These are phyloP conservation scores for Zonitis immaculata DNA, from an alignment of 2,888 invertebrate genomes.

Conservation along the genomic window DNA sequence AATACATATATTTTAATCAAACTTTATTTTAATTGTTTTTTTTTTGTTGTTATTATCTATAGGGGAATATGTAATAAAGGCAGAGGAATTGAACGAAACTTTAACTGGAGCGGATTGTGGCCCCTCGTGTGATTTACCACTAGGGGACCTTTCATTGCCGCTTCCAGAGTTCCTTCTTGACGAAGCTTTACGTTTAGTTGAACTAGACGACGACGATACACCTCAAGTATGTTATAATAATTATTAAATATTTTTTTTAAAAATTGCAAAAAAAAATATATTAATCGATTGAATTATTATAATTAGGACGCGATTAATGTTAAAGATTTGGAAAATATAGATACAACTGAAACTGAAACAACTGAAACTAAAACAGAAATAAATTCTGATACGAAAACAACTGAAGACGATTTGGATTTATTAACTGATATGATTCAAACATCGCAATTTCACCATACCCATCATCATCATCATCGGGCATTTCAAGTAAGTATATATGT, in stretches of 20 bases:
- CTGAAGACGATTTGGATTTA: constrained; percentile 51
- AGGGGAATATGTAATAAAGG: constrained; percentile 61
- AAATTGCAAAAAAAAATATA: no score
- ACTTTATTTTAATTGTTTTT: not conserved
- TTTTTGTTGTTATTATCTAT: constrained; percentile 28
- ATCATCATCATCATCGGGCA: constrained; percentile 61
- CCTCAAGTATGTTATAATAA: constrained; percentile 45
- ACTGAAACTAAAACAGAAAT: constrained; percentile 31
- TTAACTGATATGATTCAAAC: constrained; percentile 61
- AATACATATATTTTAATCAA: not conserved
- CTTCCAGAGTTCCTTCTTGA: constrained; percentile 63
- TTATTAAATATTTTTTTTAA: no score
- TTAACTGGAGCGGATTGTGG: constrained; percentile 39
- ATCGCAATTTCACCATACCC: constrained; percentile 58
- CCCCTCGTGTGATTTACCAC: constrained; percentile 54
- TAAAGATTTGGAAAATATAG: constrained; percentile 39
- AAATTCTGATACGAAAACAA: constrained; percentile 28
- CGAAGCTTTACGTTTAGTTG: constrained; percentile 70
- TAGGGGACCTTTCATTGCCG: constrained; percentile 53
- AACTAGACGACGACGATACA: constrained; percentile 62
- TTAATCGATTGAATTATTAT: not conserved
- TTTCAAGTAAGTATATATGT: constrained; percentile 64
- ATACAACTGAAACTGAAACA: constrained; percentile 24
- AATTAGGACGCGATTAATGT: constrained; percentile 37
- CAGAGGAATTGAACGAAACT: constrained; percentile 37